Conservation (phyloP, 2,888 invertebrate genomes). For the Luffia ferchaultella region DNA sequence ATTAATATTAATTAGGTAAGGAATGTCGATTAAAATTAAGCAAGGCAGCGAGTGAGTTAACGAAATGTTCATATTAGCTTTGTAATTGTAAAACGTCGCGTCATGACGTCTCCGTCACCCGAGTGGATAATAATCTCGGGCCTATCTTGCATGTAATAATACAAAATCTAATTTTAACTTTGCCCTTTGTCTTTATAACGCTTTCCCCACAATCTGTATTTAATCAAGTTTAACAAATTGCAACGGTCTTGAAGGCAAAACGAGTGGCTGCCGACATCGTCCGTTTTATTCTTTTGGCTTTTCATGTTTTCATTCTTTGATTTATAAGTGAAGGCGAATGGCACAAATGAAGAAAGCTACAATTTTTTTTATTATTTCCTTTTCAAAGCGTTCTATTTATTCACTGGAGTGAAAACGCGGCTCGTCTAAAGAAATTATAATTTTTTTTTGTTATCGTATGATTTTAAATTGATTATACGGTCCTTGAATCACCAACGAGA, state of each 20-base stretch:
- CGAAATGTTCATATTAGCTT: background rate
- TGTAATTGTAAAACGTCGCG: background rate
- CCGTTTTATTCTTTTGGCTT: background rate
- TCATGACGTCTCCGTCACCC: background rate
- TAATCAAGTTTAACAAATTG: background rate
- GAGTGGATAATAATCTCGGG: background rate
- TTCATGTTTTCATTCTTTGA: background rate
- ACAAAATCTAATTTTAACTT: background rate
- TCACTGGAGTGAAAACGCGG: background rate
- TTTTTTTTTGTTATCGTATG: background rate
- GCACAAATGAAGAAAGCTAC: background rate
- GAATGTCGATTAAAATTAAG: background rate
- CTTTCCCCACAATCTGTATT: background rate
- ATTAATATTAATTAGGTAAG: no score
- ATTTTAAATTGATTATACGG: no score
- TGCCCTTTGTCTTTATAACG: background rate
- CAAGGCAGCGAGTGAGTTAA: background rate
- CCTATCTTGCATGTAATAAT: background rate
- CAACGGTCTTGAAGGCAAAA: background rate
- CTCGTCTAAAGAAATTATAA: no score
- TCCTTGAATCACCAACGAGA: no score
- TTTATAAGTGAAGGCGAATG: constrained; percentile 2
- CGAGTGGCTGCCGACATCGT: no score
- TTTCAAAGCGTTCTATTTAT: background rate
- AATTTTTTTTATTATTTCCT: background rate